These are phyloP conservation scores for Prionace glauca DNA, from an alignment of 2,797 vertebrate species.

Conservation along the genomic window DNA sequence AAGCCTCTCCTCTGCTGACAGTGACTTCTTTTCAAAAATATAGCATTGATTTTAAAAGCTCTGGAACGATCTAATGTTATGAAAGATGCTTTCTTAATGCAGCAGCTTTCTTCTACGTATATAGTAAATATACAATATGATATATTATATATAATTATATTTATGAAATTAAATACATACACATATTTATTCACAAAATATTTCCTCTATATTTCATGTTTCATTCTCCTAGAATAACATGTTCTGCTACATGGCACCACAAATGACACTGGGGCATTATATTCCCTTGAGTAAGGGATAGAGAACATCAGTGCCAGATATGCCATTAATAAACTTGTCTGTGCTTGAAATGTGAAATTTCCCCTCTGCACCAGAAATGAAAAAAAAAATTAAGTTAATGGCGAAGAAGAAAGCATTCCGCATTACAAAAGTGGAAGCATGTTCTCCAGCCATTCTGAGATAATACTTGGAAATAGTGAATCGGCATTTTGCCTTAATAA, in stretches of 20 bases:
- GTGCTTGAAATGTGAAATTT: not conserved
- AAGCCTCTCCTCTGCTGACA: not conserved
- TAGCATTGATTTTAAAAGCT: not conserved
- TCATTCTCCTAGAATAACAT: not conserved
- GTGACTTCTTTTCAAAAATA: not conserved
- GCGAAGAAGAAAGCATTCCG: not conserved
- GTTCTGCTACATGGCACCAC: not conserved
- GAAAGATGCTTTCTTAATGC: not conserved
- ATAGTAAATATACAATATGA: not conserved
- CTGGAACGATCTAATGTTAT: not conserved
- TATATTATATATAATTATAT: not conserved
- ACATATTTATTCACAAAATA: not conserved
- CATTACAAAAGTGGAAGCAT: not conserved
- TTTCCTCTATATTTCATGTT: not conserved
- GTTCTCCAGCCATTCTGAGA: not conserved
- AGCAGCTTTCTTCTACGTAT: not conserved
- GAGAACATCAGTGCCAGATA: not conserved
- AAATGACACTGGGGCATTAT: not conserved
- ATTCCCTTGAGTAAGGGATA: not conserved
- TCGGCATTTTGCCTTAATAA: not conserved
- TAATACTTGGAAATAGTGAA: not conserved
- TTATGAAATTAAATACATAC: not conserved
- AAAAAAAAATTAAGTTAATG: conserved; percentile 24
- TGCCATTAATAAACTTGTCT: not conserved
- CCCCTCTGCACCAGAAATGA: not conserved